Evolutionary conservation across 1,140 invertebrate species (phyloP).

Genomic region (Zaprionus inermis): DNA sequence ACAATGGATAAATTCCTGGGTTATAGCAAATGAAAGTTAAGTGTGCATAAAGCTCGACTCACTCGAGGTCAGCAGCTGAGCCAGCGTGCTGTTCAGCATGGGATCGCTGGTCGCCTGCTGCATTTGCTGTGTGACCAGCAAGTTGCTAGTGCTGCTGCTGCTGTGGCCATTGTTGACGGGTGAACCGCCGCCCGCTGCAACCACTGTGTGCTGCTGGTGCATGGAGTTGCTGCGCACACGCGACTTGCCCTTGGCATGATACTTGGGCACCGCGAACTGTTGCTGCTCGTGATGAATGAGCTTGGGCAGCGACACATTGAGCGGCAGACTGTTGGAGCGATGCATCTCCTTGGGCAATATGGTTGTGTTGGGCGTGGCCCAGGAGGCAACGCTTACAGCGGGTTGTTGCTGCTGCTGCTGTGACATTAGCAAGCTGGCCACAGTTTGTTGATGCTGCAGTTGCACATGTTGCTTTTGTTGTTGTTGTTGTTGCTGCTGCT

Average conservation of each 20-base stretch:
- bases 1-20: neutral
- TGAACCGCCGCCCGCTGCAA: conserved; percentile 47
- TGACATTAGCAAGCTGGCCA: conserved; percentile 31
- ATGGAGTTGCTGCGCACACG: conserved; percentile 83
- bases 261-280: conserved; percentile 78
- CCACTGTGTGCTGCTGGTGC: conserved; percentile 74
- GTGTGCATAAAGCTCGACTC: conserved; percentile 6
- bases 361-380: conserved; percentile 64
- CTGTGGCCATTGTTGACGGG: conserved; percentile 45
- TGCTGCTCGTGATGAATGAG: conserved; percentile 59
- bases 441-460: conserved; percentile 52
- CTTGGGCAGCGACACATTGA: conserved; percentile 84
- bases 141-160: conserved; percentile 63
- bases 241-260: conserved; percentile 69
- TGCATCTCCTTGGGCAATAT: conserved; percentile 85
- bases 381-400: conserved; percentile 60
- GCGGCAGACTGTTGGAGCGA: conserved; percentile 86
- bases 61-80: conserved; percentile 75
- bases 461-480: conserved; percentile 45
- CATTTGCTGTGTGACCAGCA: conserved; percentile 55
- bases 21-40: neutral
- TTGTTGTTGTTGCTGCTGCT: conserved; percentile 59
- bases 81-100: conserved; percentile 82
- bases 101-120: conserved; percentile 82
- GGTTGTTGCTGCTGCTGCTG: conserved; percentile 59